These are phyloP conservation scores for Microplitis mediator DNA, from an alignment of 1,140 invertebrate genomes.

Conservation along the genomic window DNA sequence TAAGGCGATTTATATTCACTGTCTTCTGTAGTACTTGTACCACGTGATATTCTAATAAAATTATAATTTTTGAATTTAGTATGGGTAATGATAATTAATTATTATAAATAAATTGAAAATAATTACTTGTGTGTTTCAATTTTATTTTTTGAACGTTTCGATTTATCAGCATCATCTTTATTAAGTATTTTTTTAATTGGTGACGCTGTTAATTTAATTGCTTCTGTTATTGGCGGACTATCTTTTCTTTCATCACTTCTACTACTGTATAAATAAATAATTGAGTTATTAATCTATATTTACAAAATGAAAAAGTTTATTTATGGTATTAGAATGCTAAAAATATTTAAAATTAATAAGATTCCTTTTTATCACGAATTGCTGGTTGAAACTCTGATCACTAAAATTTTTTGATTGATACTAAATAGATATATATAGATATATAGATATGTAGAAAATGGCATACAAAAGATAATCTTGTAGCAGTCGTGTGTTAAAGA, in stretches of 20 bases:
- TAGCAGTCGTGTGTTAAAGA: no score
- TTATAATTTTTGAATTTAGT: conserved; percentile 42
- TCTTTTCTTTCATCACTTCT: conserved; percentile 56
- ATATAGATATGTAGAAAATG: no score
- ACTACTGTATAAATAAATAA: conserved; percentile 38
- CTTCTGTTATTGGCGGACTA: conserved; percentile 55
- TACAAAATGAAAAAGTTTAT: not conserved
- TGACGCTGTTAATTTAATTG: conserved; percentile 54
- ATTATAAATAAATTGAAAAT: not conserved
- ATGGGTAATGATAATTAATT: conserved; percentile 1
- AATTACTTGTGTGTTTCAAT: conserved; percentile 64
- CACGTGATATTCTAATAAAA: conserved; percentile 53
- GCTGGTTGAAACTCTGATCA: no score
- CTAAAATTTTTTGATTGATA: no score
- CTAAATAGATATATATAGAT: no score
- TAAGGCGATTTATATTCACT: conserved; percentile 63
- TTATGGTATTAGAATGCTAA: no score
- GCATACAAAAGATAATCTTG: no score
- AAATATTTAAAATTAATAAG: no score
- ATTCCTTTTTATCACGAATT: no score
- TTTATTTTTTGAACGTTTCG: conserved; percentile 60
- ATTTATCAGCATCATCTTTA: conserved; percentile 54
- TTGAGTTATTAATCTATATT: not conserved
- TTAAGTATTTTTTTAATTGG: conserved; percentile 57
- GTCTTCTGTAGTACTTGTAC: conserved; percentile 59